A percentile compares a stretch with the other conserved stretches of the same genome.
Evolutionary conservation across 2,113 vertebrate species (phyloP).

Genomic region (Heliornis fulica): DNA sequence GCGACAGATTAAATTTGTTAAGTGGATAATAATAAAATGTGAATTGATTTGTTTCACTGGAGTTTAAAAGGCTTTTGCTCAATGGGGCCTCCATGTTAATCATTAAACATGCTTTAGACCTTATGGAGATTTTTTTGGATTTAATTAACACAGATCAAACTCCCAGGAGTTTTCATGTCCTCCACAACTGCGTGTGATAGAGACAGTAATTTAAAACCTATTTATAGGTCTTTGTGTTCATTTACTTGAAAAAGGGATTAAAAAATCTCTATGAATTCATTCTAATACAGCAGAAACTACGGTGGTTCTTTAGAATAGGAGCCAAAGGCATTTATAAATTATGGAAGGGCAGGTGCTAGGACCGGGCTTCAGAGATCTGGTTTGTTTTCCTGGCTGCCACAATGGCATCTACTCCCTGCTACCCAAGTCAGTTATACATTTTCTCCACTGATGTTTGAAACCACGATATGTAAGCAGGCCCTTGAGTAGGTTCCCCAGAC

Average conservation of each 20-base stretch:
- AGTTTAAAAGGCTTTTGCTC: slow-evolving; percentile 71
- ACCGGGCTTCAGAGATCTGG: background rate
- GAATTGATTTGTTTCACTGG: slow-evolving; percentile 68
- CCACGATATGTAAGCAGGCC: background rate
- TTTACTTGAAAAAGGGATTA: slow-evolving; percentile 50
- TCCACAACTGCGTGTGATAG: slow-evolving; percentile 44
- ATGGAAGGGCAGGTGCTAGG: background rate
- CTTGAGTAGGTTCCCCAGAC: background rate
- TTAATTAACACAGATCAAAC: slow-evolving; percentile 70
- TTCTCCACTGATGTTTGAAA: background rate
- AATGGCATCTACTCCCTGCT: background rate
- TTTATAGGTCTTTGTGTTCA: slow-evolving; percentile 57
- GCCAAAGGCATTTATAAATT: background rate
- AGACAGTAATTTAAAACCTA: slow-evolving; percentile 64
- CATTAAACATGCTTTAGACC: slow-evolving; percentile 69
- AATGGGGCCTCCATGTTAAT: slow-evolving; percentile 62
- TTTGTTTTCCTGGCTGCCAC: background rate
- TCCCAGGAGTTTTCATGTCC: slow-evolving; percentile 58
- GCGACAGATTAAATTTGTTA: slow-evolving; percentile 71
- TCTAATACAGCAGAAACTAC: background rate
- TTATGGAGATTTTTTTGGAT: slow-evolving; percentile 48
- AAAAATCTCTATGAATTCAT: slow-evolving; percentile 14
- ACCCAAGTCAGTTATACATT: background rate
- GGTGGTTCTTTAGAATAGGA: background rate
- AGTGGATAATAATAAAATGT: slow-evolving; percentile 71